Evolutionary conservation across 2,113 vertebrate genomes (phyloP), one percentile per base, ranked within the genome.

Genomic region (Climacteris rufus): DNA sequence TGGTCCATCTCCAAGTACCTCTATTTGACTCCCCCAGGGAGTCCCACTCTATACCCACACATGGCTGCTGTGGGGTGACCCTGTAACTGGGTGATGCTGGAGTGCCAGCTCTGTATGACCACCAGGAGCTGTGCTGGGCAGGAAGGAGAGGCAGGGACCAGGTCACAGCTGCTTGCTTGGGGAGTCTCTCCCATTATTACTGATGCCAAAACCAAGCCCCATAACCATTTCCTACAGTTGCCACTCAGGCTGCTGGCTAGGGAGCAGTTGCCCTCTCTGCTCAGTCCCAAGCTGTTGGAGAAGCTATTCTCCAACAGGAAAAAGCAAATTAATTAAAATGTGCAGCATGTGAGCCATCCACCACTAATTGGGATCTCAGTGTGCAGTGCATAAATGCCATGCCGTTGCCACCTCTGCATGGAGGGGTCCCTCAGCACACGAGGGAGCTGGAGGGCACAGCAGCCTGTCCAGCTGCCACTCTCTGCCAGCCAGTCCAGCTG

Each of bases 251-350:
- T 64, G 24, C 66, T 72, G 63, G 17, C 52, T 3, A 4, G 15
- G 64, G 49, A 87, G 59, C 66, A 64, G 69, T 79, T 91, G 83
- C 80, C 84, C 87, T 92, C 71, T 86, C 74, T 56, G 66, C 77
- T 71, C 37, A 5, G 53, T 83, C 77, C 68, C 91, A 83, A 10
- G 94, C 94, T 93, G 93, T 91, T 94, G 92, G 78, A 64, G 35
- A 82, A 94, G 75, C 93, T 85, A 8, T 50, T 95, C 54, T 92
- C 54, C 68, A 45, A 37, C 56, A 83, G 94, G 61, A 95, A 96
- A 89, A 95, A 93, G 78, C 91, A 91, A 84, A 83, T 95, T 93
- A 95, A 96, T 93, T 95, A 79, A 87, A 94, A 71, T 10, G 1
- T 92, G 81, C 91, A 76, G 84, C 74, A 86, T 87, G 77, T n/a